phyloP scores from a whole-genome alignment of 2,797 vertebrate genomes.

The Tragopan temminckii region DNA sequence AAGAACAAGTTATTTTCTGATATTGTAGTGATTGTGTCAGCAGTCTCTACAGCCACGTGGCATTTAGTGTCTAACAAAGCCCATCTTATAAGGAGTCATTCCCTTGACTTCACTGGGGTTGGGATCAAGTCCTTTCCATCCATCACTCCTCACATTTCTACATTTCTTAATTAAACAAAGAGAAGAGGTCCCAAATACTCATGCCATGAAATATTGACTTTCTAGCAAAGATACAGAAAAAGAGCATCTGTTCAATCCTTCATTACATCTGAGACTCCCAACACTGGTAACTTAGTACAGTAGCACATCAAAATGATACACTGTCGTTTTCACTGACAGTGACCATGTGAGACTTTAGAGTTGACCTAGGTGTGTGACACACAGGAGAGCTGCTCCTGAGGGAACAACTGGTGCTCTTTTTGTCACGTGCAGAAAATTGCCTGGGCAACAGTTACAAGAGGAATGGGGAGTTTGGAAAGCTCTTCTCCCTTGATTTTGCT shows the following conservation, averaged over 20 bases:
- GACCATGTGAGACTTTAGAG: neutral
- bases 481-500: conserved; percentile 20
- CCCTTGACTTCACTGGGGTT: fast-evolving
- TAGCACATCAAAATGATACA: fast-evolving
- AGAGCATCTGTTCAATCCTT: neutral
- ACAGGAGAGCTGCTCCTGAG: neutral
- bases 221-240: neutral
- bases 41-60: neutral
- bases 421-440: neutral
- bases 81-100: neutral
- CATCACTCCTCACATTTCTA: neutral
- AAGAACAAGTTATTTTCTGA: conserved; percentile 27
- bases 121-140: neutral
- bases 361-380: neutral
- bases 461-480: neutral
- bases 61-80: neutral
- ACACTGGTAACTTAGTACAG: neutral
- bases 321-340: neutral
- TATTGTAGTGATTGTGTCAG: conserved; percentile 9
- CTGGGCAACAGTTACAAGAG: neutral
- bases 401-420: neutral
- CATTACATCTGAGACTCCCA: neutral
- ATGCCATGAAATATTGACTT: neutral
- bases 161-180: neutral
- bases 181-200: neutral